A percentile compares a stretch with the other conserved stretches of the same genome.
Evolutionary conservation across 2,888 invertebrate species (phyloP).

Genomic region (Epicampocera succincta): DNA sequence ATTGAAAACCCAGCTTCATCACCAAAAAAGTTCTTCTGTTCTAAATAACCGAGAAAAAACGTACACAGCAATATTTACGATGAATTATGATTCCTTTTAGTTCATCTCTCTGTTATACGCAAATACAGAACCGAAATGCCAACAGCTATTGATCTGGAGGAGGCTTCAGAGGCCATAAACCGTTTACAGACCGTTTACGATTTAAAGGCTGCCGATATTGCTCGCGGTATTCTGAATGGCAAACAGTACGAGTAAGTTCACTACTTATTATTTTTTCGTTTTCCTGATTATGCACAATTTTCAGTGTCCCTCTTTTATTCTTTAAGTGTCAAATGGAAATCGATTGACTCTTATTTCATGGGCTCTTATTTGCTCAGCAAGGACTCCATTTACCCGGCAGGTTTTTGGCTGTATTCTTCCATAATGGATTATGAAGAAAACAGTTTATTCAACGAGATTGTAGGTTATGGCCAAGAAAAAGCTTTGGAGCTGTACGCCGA

Average conservation of each 20-base stretch:
- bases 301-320: background rate
- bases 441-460: constrained; percentile 30
- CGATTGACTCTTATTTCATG: constrained; percentile 74
- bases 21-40: no score
- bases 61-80: no score
- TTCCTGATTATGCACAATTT: background rate
- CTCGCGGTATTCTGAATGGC: constrained; percentile 90
- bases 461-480: constrained; percentile 63
- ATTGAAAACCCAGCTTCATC: no score
- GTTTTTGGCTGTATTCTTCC: constrained; percentile 74
- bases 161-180: constrained; percentile 95
- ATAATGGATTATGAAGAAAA: constrained; percentile 61
- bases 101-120: constrained; percentile 49
- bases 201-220: constrained; percentile 90
- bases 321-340: constrained; percentile 73
- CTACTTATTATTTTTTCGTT: background rate
- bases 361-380: constrained; percentile 73
- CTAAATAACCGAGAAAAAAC: no score
- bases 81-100: constrained; percentile 4
- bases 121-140: constrained; percentile 82
- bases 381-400: constrained; percentile 69
- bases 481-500: constrained; percentile 75
- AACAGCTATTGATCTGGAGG: constrained; percentile 93
- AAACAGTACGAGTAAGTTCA: constrained; percentile 86
- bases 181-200: constrained; percentile 95